These are phyloP conservation scores for Centropyge bicolor DNA, from an alignment of 2,797 vertebrate species.

Conservation along the genomic window DNA sequence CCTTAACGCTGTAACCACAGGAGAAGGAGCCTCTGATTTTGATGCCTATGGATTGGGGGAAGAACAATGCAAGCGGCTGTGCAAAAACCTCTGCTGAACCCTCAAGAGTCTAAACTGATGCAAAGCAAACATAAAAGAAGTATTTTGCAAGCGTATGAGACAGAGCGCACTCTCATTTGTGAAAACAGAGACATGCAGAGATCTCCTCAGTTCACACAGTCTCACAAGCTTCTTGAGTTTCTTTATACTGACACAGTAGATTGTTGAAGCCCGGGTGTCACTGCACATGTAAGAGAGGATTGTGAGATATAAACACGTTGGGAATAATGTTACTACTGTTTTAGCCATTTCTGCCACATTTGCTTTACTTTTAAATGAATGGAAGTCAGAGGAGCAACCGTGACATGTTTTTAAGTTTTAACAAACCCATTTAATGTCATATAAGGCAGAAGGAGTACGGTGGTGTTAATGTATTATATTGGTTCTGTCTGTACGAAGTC, in stretches of 20 bases:
- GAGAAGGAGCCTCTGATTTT: conserved; percentile 15
- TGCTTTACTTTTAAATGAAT: background rate
- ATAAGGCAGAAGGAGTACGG: background rate
- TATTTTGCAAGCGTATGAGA: conserved; percentile 71
- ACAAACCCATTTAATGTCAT: background rate
- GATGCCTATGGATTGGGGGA: background rate
- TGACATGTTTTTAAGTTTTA: background rate
- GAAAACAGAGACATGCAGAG: conserved; percentile 72
- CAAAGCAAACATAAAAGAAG: conserved; percentile 67
- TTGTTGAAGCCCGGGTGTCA: conserved; percentile 41
- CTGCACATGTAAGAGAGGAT: conserved; percentile 13
- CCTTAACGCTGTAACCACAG: conserved; percentile 4
- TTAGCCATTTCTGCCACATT: background rate
- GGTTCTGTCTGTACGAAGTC: background rate
- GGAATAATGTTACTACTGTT: conserved; percentile 14
- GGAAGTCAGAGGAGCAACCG: background rate
- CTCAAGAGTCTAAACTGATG: conserved; percentile 51
- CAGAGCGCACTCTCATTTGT: conserved; percentile 49
- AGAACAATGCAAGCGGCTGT: conserved; percentile 17
- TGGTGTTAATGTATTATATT: background rate
- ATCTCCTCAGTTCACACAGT: conserved; percentile 44
- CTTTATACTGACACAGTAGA: conserved; percentile 48
- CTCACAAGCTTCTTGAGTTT: conserved; percentile 75
- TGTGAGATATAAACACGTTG: conserved; percentile 5
- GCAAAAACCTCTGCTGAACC: conserved; percentile 33